Percentiles rank a stretch among this genome's conserved stretches.
phyloP scores from a whole-genome alignment of 2,797 vertebrate genomes.

The Xenentodon cancila region DNA sequence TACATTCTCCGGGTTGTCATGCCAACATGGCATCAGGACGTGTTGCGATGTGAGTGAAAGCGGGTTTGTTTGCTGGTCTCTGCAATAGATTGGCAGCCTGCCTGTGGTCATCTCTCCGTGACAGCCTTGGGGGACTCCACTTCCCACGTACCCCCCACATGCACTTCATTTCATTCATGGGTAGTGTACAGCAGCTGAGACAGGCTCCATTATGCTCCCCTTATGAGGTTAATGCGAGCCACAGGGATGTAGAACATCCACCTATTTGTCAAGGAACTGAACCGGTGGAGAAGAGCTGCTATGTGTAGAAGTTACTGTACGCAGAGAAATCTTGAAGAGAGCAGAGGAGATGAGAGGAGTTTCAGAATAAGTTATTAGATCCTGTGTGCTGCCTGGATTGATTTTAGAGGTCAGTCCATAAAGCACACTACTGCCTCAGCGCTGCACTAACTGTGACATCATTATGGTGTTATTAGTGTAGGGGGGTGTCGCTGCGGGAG shows the following conservation, averaged over 20 bases:
- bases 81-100: no score
- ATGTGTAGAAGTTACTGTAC: slow-evolving; percentile 50
- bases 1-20: neutral
- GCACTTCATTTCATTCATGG: slow-evolving; percentile 42
- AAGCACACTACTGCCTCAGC: slow-evolving; percentile 59
- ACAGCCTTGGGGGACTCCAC: no score
- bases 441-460: slow-evolving; percentile 68
- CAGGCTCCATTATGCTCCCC: slow-evolving; percentile 54
- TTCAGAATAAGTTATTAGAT: slow-evolving; percentile 59
- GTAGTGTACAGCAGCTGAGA: slow-evolving; percentile 44
- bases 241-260: slow-evolving; percentile 27
- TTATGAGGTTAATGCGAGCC: slow-evolving; percentile 61
- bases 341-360: slow-evolving; percentile 24
- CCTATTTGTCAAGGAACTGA: slow-evolving; percentile 33
- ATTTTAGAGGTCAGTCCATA: slow-evolving; percentile 73
- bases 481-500: slow-evolving; percentile 32
- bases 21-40: neutral
- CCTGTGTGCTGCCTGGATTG: slow-evolving; percentile 62
- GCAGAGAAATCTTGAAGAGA: slow-evolving; percentile 24
- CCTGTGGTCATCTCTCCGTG: no score
- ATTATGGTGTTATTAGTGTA: slow-evolving; percentile 71
- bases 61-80: no score
- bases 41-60: neutral
- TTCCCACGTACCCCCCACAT: neutral
- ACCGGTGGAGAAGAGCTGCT: slow-evolving; percentile 24